Evolutionary conservation across 2,797 vertebrate species (phyloP), one percentile per base, ranked within the genome.

Genomic region (Macroramphosus scolopax): DNA sequence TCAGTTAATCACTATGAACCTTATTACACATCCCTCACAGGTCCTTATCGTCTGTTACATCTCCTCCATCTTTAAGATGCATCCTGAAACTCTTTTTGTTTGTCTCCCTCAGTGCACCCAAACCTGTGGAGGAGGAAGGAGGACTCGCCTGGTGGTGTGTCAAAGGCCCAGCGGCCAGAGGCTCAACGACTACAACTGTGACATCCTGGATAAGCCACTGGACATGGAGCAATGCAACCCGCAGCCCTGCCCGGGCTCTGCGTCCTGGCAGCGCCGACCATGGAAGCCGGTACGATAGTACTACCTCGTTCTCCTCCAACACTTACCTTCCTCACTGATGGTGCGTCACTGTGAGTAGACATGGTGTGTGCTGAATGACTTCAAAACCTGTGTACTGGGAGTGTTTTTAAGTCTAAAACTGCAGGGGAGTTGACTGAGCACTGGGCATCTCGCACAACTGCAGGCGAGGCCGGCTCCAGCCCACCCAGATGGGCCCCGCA

Each of bases 251-350:
- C 92, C 92, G 33, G 92, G 88, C 74, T 89, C 90, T 10, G 91
- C 90, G 61, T 89, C 92, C 78, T 98, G 96, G 95, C 92, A 93
- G 82, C 92, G 92, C 84, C 90, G 87, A 85, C 91, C 93, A 0
- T 98, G 96, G 95, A 95, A 94, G 87, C 93, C 87, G 94, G 95
- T 96, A 96, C 82, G 94, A 94, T 95, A 95, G 91, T 79, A 68
- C 48, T 83, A 59, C 76, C 49, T 68, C 16, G 30, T 61, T 72
- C 45, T 54, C 46, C 49, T 56, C 34, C 58, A 16, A 51, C 64
- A 32, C 55, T 47, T 38, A 34, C 26, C 50, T 36, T 65, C 77
- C 72, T 57, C 58, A 61, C 47, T 75, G 74, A 65, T 82, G 45
- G 70, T 15, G 16, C 51, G 3, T 72, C 74, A 72, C 78, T 77